Percentiles rank a stretch among this genome's conserved stretches.
These are phyloP conservation scores for Tyto alba DNA, from an alignment of 2,113 vertebrate species.

Conservation along the genomic window DNA sequence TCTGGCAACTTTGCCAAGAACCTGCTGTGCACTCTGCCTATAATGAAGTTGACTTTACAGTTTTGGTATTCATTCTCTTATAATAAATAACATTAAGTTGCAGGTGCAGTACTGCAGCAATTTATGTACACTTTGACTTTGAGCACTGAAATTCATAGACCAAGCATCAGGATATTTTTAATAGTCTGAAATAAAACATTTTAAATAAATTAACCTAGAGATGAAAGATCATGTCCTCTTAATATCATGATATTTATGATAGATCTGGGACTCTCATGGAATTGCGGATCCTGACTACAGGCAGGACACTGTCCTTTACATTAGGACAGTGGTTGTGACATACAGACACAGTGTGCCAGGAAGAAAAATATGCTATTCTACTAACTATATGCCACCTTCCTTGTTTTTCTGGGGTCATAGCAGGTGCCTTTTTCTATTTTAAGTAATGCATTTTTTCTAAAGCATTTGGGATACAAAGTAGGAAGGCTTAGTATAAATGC, in stretches of 20 bases:
- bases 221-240: background rate
- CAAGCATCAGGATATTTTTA: background rate
- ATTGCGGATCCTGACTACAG: background rate
- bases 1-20: background rate
- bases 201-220: background rate
- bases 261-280: background rate
- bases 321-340: background rate
- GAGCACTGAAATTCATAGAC: background rate
- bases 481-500: background rate
- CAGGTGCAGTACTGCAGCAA: background rate
- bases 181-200: background rate
- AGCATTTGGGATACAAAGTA: background rate
- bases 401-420: background rate
- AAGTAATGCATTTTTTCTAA: background rate
- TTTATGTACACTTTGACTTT: background rate
- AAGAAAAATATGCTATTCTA: background rate
- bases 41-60: background rate
- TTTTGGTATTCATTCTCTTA: background rate
- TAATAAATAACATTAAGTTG: background rate
- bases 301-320: background rate
- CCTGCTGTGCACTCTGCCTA: background rate
- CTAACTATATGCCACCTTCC: background rate
- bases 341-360: background rate
- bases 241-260: background rate
- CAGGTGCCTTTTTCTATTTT: background rate